These are phyloP conservation scores for Callopanchax toddi DNA, from an alignment of 2,113 vertebrate genomes.

Conservation along the genomic window DNA sequence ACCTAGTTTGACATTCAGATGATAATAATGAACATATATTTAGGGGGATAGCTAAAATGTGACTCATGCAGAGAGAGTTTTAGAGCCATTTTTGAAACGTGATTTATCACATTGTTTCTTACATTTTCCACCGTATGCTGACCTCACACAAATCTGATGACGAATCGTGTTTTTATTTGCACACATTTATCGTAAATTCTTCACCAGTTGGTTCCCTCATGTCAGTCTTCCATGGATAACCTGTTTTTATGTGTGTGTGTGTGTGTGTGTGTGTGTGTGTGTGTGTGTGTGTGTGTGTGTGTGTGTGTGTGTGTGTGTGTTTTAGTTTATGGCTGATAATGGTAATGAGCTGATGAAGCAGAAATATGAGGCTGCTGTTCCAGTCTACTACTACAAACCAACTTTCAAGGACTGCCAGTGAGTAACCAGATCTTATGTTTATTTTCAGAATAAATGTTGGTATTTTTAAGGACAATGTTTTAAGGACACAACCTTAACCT, in stretches of 20 bases:
- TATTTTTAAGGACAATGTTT: too few relatives aligned
- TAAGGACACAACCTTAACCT: too few relatives aligned
- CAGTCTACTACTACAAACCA: slow-evolving; percentile 90
- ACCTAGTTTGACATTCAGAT: too few relatives aligned
- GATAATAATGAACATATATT: too few relatives aligned
- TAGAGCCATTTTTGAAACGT: too few relatives aligned
- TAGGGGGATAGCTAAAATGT: too few relatives aligned
- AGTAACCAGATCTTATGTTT: slow-evolving; percentile 66
- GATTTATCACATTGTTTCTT: neutral
- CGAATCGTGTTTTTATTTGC: neutral
- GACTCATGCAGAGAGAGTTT: too few relatives aligned
- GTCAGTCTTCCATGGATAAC: too few relatives aligned
- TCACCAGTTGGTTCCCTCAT: neutral
- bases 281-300: slow-evolving; percentile 16
- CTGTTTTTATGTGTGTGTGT: slow-evolving; percentile 15
- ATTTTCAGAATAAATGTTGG: too few relatives aligned
- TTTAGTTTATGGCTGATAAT: slow-evolving; percentile 84
- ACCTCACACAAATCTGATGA: slow-evolving; percentile 3
- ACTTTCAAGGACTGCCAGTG: slow-evolving; percentile 85
- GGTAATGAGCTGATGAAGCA: slow-evolving; percentile 84
- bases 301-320: neutral
- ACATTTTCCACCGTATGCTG: neutral
- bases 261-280: neutral
- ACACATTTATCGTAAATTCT: slow-evolving; percentile 3
- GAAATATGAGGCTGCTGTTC: slow-evolving; percentile 85